Conservation (phyloP, 2,888 invertebrate species). For the Calameuta filiformis region DNA sequence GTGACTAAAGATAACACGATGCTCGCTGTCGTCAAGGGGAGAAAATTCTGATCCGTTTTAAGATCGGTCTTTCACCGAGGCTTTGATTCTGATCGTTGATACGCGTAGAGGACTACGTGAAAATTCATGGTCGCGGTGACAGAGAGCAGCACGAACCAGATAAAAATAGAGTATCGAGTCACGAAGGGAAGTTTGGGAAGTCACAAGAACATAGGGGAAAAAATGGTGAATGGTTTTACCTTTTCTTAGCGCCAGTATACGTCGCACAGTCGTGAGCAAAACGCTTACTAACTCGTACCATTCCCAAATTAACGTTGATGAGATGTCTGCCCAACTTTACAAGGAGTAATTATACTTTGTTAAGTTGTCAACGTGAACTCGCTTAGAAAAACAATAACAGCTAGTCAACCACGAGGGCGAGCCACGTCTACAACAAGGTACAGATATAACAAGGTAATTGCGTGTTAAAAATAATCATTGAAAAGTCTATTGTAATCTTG, state of each 20-base stretch:
- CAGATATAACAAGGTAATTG: neutral
- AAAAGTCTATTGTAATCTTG: neutral
- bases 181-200: neutral
- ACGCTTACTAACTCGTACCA: constrained; percentile 2
- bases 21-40: constrained; percentile 53
- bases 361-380: constrained; percentile 18
- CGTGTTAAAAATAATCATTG: neutral
- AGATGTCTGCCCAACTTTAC: constrained; percentile 17
- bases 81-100: neutral
- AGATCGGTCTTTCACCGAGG: neutral
- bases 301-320: constrained; percentile 6
- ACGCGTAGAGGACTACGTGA: neutral
- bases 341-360: constrained; percentile 21
- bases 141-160: neutral
- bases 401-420: neutral
- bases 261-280: neutral
- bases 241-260: neutral
- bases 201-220: neutral
- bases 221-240: neutral
- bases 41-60: constrained; percentile 7
- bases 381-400: constrained; percentile 13
- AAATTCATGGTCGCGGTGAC: neutral
- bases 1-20: constrained; percentile 62
- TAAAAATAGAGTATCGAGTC: neutral
- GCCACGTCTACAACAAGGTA: neutral